Conservation (phyloP, 2,888 invertebrate genomes). For the Cheilosia pagana region DNA sequence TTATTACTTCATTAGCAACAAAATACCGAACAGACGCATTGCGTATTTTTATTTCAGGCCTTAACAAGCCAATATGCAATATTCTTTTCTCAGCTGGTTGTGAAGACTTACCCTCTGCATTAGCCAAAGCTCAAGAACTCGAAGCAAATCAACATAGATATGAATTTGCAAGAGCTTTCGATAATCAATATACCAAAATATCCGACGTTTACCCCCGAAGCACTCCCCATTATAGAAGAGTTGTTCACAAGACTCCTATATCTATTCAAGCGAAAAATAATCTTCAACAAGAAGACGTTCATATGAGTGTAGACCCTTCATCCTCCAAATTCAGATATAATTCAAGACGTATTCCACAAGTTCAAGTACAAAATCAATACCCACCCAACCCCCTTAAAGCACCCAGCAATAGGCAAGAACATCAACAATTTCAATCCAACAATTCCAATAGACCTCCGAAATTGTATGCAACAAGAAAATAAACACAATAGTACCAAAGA, state of each 20-base stretch:
- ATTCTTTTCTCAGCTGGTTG: too few relatives aligned
- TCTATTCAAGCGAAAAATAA: too few relatives aligned
- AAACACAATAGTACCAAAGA: background rate
- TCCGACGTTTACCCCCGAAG: too few relatives aligned
- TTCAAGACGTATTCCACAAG: too few relatives aligned
- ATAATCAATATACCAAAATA: too few relatives aligned
- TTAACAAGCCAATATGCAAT: conserved; percentile 3
- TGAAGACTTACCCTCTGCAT: too few relatives aligned
- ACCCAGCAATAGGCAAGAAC: background rate
- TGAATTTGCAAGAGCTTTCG: background rate
- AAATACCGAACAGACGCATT: conserved; percentile 15
- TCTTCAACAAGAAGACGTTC: too few relatives aligned
- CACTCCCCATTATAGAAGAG: too few relatives aligned
- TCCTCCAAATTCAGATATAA: too few relatives aligned
- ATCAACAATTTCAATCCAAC: background rate
- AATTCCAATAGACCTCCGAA: background rate
- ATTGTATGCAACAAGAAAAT: background rate
- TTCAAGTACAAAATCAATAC: background rate
- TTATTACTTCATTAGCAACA: conserved; percentile 8
- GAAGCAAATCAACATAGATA: background rate
- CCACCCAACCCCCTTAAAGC: background rate
- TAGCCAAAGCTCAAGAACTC: too few relatives aligned
- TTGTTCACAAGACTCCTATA: too few relatives aligned
- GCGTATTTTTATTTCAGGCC: conserved; percentile 8
- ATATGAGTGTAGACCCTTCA: too few relatives aligned